Evolutionary conservation across 2,888 invertebrate genomes (phyloP), one percentile per base, ranked within the genome.

Genomic region (Ptilodon capucinus): DNA sequence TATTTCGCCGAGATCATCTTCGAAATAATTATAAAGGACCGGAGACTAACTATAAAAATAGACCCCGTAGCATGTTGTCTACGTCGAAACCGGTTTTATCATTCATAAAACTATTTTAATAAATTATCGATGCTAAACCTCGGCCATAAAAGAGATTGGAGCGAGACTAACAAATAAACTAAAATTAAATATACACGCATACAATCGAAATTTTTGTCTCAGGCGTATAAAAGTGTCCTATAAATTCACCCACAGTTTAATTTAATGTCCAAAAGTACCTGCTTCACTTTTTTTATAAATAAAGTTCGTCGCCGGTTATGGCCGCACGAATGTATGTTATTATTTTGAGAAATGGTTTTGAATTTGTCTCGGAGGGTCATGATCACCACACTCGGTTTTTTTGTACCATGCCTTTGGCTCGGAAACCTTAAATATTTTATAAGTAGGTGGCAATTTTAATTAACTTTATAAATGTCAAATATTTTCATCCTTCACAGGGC

Each of bases 171-270:
- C 88, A 90, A 89, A 90, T 88, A 91, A 88, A 91, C 85, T 82
- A 88, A 91, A 87, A 90, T 91, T 91, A 90, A 90, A 90, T 91
- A 91, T 89, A 90, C 89, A 90, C 84, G 86, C 82, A 79, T 74
- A 90, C 90, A 91, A 90, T 89, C 88, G 86, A 88, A 89, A 90
- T 89, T 90, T 90, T 90, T 91, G 91, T 91, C 90, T 91, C 90
- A 89, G 83, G 72, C 87, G 74, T 88, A 91, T 91, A 90, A 90
- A 91, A 90, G 76, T 90, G 91, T 91, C 91, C 89, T 91, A 91
- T 90, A 91, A 91, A 91, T 91, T 90, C 86, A 88, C 84, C 88
- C 90, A 82, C 87, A 88, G 81, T 89, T 90, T 89, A 88, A 91
- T 90, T 91, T 91, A 90, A 90, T 89, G 91, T 90, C 89, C 86